Base-by-base conservation (phyloP, 2,113 vertebrate species). In the Seriola quinqueradiata region DNA sequence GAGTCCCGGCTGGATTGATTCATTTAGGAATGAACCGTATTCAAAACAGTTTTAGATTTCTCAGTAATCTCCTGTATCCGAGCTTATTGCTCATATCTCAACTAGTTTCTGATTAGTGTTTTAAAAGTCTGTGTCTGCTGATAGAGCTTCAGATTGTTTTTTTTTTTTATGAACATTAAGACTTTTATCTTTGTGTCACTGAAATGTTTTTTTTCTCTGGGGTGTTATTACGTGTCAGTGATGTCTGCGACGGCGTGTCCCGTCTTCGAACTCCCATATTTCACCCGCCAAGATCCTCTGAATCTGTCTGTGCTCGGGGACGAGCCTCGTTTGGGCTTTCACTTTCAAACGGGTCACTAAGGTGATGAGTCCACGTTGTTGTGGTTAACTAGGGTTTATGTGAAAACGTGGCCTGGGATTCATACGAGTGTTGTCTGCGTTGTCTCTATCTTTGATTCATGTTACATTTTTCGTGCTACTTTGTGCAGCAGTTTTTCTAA, bases 1-100 rank as follows among this genome's bases (percentile, higher is more conserved):
- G 75, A 85, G 81, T 79, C 77, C 80, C 32, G 12, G n/a, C 74
- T 70, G 46, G 55, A 82, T 79, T 81, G 69, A 75, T 87, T 87
- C 68, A 68, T 90, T 83, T 80, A 44, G 64, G 48, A 79, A 34
- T 36, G 78, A 82, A 12, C 21, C 40, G 34, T 13, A 38, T 75
- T 85, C 13, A 28, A 67, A 81, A 68, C 11, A 3, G 32, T 76
- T 66, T 74, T 46, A 28, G 21, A 60, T 63, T 55, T 19, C 16
- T 46, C 63, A 5, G 34, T 69, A 57, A 70, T 59, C 52, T 75
- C 86, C 61, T 13, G 10, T 50, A 44, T 76, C 28, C 8, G n/a
- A 21, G 28, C 25, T 70, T 65, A 52, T 69, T 74, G 46, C 63
- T 59, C 38, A 4, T 4, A 78, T 83, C 68, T 55, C 5, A 34